Evolutionary conservation across 2,113 vertebrate genomes (phyloP), one percentile per base, ranked within the genome.

Genomic region (Eira barbara): DNA sequence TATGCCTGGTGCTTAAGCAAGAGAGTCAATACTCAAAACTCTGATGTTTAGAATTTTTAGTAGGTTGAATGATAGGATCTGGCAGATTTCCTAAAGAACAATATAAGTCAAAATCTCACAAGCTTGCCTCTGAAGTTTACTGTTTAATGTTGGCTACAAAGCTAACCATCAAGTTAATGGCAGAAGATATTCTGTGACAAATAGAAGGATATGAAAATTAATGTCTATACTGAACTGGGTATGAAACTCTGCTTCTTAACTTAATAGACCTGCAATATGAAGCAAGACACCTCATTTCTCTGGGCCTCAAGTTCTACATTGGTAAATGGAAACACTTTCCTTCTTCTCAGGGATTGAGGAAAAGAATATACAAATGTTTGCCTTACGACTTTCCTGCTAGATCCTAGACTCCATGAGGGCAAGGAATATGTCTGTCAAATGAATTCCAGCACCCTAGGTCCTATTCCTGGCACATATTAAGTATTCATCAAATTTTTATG

Each of bases 61-160:
- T 85, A 52, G 61, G 25, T 52, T 83, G 23, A 87, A 74, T 49
- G 29, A 85, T 55, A 69, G 39, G 18, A 52, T 57, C 42, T 94
- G 49, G 63, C 55, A 93, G 63, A 49, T 88, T 94, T 92, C 42
- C 55, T 69, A 21, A 93, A 91, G n/a, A 94, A 88, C 21, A 97
- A 34, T 88, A 14, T 74, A 74, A 92, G 29, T 88, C 31, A 95
- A 97, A 87, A 89, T 73, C 45, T 93, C 82, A 91, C 29, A 87
- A 47, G 31, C n/a, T 73, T 87, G 59, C 45, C 31, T 92, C 61
- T 94, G 27, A 95, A 88, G 82, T 83, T 21, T 76, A 85, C 57
- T 93, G 76, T 91, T 97, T 95, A 96, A 89, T 59, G 42, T 36
- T 83, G 81, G 23, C 27, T 74, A 78, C 59, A 80, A 94, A 93